These are phyloP conservation scores for Zophobas morio DNA, from an alignment of 1,140 invertebrate species.

Conservation along the genomic window DNA sequence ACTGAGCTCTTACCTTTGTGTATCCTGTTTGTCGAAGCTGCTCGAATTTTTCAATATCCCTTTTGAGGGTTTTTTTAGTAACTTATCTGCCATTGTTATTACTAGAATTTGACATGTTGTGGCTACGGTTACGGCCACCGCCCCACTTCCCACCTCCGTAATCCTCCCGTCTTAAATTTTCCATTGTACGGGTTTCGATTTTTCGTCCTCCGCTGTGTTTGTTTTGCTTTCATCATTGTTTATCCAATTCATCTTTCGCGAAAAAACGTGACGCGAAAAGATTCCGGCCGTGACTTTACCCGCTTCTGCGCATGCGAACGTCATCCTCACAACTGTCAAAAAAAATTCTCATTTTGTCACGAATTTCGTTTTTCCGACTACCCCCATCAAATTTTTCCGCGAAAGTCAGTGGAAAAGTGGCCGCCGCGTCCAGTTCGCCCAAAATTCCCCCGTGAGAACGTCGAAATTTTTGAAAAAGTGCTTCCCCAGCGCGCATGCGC, in stretches of 20 bases:
- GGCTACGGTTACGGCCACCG: slow-evolving; percentile 12
- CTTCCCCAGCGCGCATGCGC: slow-evolving; percentile 37
- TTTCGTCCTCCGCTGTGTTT: no score
- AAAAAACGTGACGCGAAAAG: no score
- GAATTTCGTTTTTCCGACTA: no score
- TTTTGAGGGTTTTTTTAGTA: slow-evolving; percentile 84
- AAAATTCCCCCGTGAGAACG: slow-evolving; percentile 11
- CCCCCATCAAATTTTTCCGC: slow-evolving; percentile 17
- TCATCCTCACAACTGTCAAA: slow-evolving; percentile 19
- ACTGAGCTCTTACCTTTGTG: slow-evolving; percentile 67
- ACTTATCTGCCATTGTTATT: slow-evolving; percentile 66
- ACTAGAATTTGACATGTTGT: slow-evolving; percentile 43
- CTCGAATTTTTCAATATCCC: slow-evolving; percentile 93
- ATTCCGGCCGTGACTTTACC: slow-evolving; percentile 8
- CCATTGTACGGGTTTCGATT: no score
- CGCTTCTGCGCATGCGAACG: slow-evolving; percentile 11
- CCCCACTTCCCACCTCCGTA: not conserved
- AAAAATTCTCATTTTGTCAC: no score
- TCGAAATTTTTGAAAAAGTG: slow-evolving; percentile 1
- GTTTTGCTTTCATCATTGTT: no score
- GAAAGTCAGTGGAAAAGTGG: slow-evolving; percentile 15
- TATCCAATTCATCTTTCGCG: no score
- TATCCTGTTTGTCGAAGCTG: slow-evolving; percentile 85
- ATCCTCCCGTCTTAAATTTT: no score
- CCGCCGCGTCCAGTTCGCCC: not conserved